Evolutionary conservation across 2,888 invertebrate species (phyloP), one percentile per base, ranked within the genome.

Genomic region (Synanthedon tipuliformis): DNA sequence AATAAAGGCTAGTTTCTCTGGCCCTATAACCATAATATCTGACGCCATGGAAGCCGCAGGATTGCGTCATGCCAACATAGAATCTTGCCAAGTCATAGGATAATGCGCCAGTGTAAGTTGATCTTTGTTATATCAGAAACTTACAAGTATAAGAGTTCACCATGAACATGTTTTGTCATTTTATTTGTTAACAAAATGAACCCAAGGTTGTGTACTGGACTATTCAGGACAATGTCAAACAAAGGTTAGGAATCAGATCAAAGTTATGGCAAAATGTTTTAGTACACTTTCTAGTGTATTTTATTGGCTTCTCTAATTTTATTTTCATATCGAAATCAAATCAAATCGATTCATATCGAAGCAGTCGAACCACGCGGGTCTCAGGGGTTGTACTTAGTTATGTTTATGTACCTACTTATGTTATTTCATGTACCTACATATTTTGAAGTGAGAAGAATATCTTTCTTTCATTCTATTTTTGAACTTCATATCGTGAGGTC

Each of bases 21-120:
- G 8, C 4, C 12, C 18, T 12, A 49, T 5, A 15, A 11, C 16
- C 16, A 11, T 45, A 45, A 45, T 45, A 13, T 45, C 45, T 7
- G n/a, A 45, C 15, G 15, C 45, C 61, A 66, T 65, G 65, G 64
- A 65, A 64, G 60, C 59, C 58, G 57, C 61, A 66, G 65, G 57
- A 72, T 75, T 72, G 61, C 77, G 74, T 78, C 75, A 75, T 65
- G 51, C 59, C 57, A 63, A 60, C 58, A 55, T 57, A 52, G 54
- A 55, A 60, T 66, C 67, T 67, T 73, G 71, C 69, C 70, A 74
- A 69, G 68, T 69, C 65, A 62, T 56, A 56, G 55, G 52, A 50
- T 55, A 60, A 51, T 23, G 45, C 56, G 57, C 74, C 70, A 74
- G 53, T 62, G 55, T 67, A 68, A 51, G 27, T 52, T 64, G 74